Evolutionary conservation across 2,888 invertebrate genomes (phyloP), one percentile per base, ranked within the genome.

Genomic region (Nematopogon swammerdamellus): DNA sequence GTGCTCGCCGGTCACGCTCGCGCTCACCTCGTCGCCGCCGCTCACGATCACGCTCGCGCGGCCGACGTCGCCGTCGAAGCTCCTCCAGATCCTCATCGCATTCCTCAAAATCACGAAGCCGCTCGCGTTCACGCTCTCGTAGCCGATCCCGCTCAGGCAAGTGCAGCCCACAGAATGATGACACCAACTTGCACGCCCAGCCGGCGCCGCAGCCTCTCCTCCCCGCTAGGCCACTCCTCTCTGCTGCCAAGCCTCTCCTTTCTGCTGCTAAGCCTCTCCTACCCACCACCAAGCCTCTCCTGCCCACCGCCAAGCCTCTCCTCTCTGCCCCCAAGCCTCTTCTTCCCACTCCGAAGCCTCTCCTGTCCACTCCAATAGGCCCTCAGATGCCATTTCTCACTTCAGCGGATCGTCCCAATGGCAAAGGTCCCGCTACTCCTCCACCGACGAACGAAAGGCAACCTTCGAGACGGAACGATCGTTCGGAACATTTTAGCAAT

Each of bases 121-220:
- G 57, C 51, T 72, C 72, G 52, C 70, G 74, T 49, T 73, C 74
- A 61, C 74, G 74, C 48, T 74, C 70, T 51, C 72, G 74, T 59
- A 71, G 70, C 69, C 72, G 70, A 57, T 76, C 72, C 59, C 76
- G 77, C 61, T 77, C 80, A 80, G 80, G 80, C 80, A 80, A 80
- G 79, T 80, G 75, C 70, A 76, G 76, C 70, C 50, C 47, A 53
- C 60, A 56, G 59, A 72, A 70, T 64, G 67, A 67, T 54, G 57
- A 62, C 61, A 61, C 60, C 59, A 63, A 65, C 54, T 58, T 62
- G 56, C 65, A 62, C 58, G 65, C 63, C 57, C 69, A 65, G 61
- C 62, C 63, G 60, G 61, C 63, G 58, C 64, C 67, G 50, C 54
- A 63, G 56, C 59, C 61, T 49, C 48, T 30, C 42, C 44, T 36